Evolutionary conservation across 2,113 vertebrate genomes (phyloP).

Genomic region (Nycticryphes semicollaris): DNA sequence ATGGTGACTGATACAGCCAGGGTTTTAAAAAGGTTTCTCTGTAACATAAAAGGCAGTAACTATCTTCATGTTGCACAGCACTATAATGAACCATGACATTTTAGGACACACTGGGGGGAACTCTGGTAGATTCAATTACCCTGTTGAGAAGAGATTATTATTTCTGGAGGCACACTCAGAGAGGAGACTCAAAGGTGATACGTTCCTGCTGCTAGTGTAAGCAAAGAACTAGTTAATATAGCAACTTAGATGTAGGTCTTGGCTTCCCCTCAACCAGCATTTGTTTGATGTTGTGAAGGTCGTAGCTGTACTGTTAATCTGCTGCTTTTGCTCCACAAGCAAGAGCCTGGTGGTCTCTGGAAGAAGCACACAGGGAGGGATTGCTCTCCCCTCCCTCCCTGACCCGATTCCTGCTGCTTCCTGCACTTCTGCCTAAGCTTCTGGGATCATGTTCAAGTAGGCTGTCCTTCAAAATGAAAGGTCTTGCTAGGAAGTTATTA

Average conservation of each 20-base stretch:
- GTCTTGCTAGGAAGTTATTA: background rate
- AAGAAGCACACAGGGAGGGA: background rate
- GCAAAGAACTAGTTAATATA: background rate
- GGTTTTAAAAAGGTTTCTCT: background rate
- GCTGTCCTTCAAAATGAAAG: background rate
- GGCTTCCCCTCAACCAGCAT: background rate
- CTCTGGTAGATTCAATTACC: background rate
- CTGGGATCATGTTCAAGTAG: background rate
- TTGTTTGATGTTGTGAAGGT: background rate
- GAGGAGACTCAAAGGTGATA: background rate
- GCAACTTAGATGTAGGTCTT: background rate
- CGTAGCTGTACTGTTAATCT: accelerated
- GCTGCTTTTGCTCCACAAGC: background rate
- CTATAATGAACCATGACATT: background rate
- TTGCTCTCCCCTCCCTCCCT: background rate
- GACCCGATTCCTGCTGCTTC: background rate
- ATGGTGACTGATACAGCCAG: background rate
- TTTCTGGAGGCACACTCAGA: background rate
- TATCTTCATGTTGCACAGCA: background rate
- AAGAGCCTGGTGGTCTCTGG: background rate
- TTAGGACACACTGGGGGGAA: background rate
- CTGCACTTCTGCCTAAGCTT: background rate
- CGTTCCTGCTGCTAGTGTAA: background rate
- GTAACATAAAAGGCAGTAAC: background rate
- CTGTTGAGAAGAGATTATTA: background rate